Conservation (phyloP, 2,888 invertebrate genomes). For the Ormyrus rosae region DNA sequence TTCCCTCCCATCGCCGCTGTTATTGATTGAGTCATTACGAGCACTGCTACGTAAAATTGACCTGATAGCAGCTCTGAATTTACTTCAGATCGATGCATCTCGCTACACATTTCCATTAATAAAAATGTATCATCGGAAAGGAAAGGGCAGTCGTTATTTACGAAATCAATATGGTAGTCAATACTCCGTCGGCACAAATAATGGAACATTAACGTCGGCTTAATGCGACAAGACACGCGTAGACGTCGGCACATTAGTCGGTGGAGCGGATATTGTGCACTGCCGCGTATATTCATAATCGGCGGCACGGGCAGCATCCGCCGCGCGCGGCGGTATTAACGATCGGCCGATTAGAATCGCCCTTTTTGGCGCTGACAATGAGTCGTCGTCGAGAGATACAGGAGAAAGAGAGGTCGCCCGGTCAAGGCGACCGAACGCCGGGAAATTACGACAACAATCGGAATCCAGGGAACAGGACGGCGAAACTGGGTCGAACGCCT, state of each 20-base stretch:
- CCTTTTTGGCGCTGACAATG: slow-evolving; percentile 44
- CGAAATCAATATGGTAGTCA: too few relatives aligned
- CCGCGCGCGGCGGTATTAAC: neutral
- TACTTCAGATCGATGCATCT: too few relatives aligned
- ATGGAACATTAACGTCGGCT: neutral
- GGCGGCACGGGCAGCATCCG: slow-evolving; percentile 12
- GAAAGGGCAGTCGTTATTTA: too few relatives aligned
- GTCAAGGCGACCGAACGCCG: slow-evolving; percentile 58
- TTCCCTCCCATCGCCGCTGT: too few relatives aligned
- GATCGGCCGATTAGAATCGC: slow-evolving; percentile 37
- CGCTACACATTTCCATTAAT: too few relatives aligned
- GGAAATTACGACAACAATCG: slow-evolving; percentile 54
- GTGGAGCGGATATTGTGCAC: too few relatives aligned
- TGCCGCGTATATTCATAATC: neutral
- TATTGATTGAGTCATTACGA: too few relatives aligned
- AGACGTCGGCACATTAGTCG: neutral
- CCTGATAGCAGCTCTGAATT: too few relatives aligned
- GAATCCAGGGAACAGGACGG: slow-evolving; percentile 20
- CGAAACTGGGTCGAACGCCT: slow-evolving; percentile 38
- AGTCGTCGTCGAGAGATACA: neutral
- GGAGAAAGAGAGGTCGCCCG: slow-evolving; percentile 44
- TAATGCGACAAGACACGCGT: slow-evolving; percentile 24
- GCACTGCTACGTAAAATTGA: too few relatives aligned
- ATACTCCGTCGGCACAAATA: too few relatives aligned
- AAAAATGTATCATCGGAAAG: too few relatives aligned